Evolutionary conservation across 2,797 vertebrate species (phyloP).

Genomic region (Crocodylus rhombifer): DNA sequence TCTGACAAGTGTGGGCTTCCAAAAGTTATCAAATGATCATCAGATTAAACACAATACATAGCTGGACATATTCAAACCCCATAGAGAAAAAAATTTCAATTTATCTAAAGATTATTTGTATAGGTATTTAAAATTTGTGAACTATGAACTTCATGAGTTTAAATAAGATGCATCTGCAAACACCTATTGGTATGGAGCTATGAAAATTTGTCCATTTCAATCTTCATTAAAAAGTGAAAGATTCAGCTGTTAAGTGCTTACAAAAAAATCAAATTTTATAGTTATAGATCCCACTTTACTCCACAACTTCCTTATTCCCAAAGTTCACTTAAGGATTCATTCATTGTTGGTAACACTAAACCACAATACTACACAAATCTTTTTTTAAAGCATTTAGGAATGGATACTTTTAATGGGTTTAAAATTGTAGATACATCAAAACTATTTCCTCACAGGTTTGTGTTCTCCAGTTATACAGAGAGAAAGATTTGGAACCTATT

Average conservation of each 20-base stretch:
- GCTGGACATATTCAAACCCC: neutral
- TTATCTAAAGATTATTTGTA: neutral
- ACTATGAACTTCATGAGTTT: neutral
- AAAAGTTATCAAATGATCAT: neutral
- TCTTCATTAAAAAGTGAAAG: neutral
- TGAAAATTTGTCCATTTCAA: neutral
- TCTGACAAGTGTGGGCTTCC: neutral
- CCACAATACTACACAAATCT: neutral
- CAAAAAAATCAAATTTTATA: neutral
- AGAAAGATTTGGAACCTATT: neutral
- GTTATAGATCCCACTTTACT: neutral
- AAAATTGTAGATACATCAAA: neutral
- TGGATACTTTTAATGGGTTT: neutral
- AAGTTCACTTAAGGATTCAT: neutral
- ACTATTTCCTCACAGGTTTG: accelerated
- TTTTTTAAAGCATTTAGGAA: neutral
- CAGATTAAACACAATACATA: neutral
- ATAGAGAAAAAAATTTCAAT: neutral
- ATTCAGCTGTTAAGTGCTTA: neutral
- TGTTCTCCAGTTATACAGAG: neutral
- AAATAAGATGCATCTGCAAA: neutral
- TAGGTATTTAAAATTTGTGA: neutral
- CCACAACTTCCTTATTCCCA: neutral
- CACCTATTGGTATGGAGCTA: neutral
- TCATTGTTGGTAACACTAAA: neutral